Evolutionary conservation across 1,140 invertebrate species (phyloP), one percentile per base, ranked within the genome.

Genomic region (Campoletis sonorensis): DNA sequence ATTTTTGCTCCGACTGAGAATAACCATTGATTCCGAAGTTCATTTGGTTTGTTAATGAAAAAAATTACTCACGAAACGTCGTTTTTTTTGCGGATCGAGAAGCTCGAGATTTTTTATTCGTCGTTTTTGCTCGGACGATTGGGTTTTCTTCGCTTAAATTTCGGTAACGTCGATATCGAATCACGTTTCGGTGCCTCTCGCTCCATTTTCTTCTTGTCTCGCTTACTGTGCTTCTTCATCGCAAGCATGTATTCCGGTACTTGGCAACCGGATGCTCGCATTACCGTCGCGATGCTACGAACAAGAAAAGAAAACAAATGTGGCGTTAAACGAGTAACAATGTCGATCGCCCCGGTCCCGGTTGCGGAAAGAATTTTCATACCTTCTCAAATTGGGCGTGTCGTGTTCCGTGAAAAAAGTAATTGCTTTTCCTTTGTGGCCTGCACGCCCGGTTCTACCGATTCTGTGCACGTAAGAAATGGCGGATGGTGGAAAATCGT

Each of bases 371-470:
- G 33, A 15, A 70, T 64, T 61, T 27, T 64, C 72, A 86, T 92
- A 97, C 97, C 96, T 97, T 89, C 96, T 93, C 33, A 98, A 93
- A 93, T 97, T 96, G 10, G 93, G 90, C 16, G 94, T 94, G 92
- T 99, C 98, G 73, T 96, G 94, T 88, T 97, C 94, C 1, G 98
- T 98, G 88, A 99, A 99, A 92, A 98, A 99, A 2, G 98, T 99
- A 51, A 99, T 93, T 0, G 98, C 98, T 88, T 94, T 95, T 23
- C 98, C 98, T 82, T 90, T 94, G 84, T 95, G 93, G 16, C 97
- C 98, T n/a, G 98, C 98, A 86, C 99, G 92, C 4, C 99, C 99
- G 0, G 98, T 99, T 81, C 99, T 90, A 93, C 95, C 96, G 85
- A 97, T 96, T 85, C 97, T 94, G 92, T 99, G 99, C 85, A 99